A percentile compares a stretch with the other conserved stretches of the same genome.
Evolutionary conservation across 2,888 invertebrate genomes (phyloP).

Genomic region (Amitus sp.): DNA sequence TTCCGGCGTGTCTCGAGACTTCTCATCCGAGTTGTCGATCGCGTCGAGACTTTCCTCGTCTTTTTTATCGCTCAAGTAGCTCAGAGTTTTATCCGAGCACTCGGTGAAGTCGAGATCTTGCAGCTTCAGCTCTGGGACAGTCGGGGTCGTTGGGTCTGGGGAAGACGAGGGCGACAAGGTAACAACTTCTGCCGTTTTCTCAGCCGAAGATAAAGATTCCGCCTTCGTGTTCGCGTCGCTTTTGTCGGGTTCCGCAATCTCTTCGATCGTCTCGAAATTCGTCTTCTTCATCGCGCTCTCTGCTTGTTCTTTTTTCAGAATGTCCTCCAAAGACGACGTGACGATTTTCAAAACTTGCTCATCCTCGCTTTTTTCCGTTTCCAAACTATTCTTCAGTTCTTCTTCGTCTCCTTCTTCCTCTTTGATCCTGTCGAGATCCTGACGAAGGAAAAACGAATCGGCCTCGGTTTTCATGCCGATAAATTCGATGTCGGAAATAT

Average conservation of each 20-base stretch:
- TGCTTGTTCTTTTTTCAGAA: conserved; percentile 29
- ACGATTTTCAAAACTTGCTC: conserved; percentile 35
- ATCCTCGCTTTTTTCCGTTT: conserved; percentile 29
- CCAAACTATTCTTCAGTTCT: conserved; percentile 14
- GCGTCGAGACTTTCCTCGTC: conserved; percentile 22
- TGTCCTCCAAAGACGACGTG: conserved; percentile 40
- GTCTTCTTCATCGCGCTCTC: not conserved
- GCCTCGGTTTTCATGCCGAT: conserved; percentile 41
- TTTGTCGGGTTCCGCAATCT: conserved; percentile 6
- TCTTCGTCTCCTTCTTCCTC: conserved; percentile 50
- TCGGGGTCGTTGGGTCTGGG: conserved; percentile 45
- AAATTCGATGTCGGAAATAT: conserved; percentile 28
- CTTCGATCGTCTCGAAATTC: conserved; percentile 10
- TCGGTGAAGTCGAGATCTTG: conserved; percentile 57
- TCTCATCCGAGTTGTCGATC: conserved; percentile 22
- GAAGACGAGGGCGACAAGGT: conserved; percentile 31
- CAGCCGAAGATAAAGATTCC: not conserved
- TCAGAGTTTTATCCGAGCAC: conserved; percentile 53
- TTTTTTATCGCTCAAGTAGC: conserved; percentile 31
- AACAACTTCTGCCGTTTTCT: conserved; percentile 3
- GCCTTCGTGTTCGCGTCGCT: conserved; percentile 1
- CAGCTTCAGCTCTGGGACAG: conserved; percentile 58
- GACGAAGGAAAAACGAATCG: conserved; percentile 43
- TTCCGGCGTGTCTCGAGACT: not conserved
- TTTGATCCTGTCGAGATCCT: conserved; percentile 54